Base-by-base conservation (phyloP, 1,140 invertebrate genomes). In the Drosophila mojavensis region DNA sequence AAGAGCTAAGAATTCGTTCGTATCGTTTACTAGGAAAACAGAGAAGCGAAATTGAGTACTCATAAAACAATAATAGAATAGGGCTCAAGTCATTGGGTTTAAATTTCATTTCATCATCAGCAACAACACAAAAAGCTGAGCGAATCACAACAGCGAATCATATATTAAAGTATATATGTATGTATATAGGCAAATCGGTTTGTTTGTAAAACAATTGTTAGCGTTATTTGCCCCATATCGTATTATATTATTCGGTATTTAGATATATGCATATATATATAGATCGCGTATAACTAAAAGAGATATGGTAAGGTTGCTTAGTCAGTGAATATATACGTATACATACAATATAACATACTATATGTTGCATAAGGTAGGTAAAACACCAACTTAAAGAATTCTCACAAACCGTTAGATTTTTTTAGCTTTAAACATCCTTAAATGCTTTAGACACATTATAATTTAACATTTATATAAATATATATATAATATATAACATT, bases 81-180 rank as follows among this genome's bases (percentile, higher is more conserved):
- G 30, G 24, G 59, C 47, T 47, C 55, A 59, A 62, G 50, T 61
- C 33, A 33, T 30, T 30, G 28, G 28, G 6, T 5, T 30, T 5
- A 2, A 30, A 30, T 30, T 30, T 30, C 28, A 30, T 30, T 5
- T 33, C 33, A 45, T 15, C 15, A 45, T 61, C 65, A 71, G 54
- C 55, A 75, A 73, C 81, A 86, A 86, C 82, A 82, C 72, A 74
- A 76, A 82, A 88, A 86, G 83, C 83, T 58, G 47, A 77, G 61
- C 68, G 60, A 58, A 66, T 69, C 68, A 20, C 76, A 82, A 79
- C 70, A 75, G 53, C 81, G 33, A 82, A 79, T 75, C 20, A 20
- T 1, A 20, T 1, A 20, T 20, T 1, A 1, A 20, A 20, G 20
- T 53, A 64, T 50, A 58, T 47, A 66, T n/a, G n/a, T 72, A 26